Conservation (phyloP, 2,113 vertebrate genomes). For the Monarcha castaneiventris region DNA sequence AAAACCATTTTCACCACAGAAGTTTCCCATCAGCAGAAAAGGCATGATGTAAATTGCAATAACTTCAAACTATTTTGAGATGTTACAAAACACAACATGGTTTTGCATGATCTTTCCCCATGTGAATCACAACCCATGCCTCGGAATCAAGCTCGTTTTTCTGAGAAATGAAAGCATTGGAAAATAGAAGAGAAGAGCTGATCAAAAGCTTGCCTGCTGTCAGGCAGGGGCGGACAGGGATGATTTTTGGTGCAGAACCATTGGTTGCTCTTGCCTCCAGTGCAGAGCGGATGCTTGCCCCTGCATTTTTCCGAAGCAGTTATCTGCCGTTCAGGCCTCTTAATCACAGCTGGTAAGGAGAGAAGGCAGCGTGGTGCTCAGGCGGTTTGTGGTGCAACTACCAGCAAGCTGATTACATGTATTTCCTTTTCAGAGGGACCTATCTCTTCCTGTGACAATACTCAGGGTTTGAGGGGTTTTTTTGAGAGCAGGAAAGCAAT, state of each 20-base stretch:
- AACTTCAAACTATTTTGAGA: neutral
- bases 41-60: neutral
- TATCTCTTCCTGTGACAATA: constrained; percentile 26
- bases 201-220: neutral
- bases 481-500: neutral
- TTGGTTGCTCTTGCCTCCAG: neutral
- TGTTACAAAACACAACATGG: neutral
- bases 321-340: neutral
- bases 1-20: neutral
- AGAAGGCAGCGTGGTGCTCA: neutral
- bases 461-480: neutral
- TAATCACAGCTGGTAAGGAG: neutral
- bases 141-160: neutral
- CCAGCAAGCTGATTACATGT: neutral
- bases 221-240: neutral
- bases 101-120: neutral
- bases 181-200: neutral
- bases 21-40: neutral
- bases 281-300: neutral
- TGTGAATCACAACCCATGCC: fast-evolving
- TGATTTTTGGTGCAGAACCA: neutral
- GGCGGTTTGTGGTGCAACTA: neutral
- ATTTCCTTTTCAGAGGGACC: neutral
- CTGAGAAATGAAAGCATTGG: neutral
- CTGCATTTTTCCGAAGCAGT: neutral